Evolutionary conservation across 2,113 vertebrate genomes (phyloP).

Genomic region (Calonectris borealis): DNA sequence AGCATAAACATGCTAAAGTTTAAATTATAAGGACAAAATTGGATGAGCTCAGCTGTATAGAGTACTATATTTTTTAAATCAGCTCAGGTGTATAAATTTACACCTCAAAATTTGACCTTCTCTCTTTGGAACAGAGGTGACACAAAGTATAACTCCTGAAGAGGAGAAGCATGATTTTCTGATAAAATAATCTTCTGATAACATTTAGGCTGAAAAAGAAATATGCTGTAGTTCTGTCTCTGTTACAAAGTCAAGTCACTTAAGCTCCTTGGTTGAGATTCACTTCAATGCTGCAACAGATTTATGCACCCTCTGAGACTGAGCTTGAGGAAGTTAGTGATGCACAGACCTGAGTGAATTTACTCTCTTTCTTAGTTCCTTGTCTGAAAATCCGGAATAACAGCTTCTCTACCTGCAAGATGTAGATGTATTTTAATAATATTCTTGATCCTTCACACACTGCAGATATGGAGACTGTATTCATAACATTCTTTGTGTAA

Average conservation of each 20-base stretch:
- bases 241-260: not conserved
- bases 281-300: not conserved
- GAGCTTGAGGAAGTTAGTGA: not conserved
- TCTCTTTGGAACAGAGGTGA: not conserved
- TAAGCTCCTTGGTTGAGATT: conserved; percentile 1
- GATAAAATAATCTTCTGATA: conserved; percentile 12
- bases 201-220: not conserved
- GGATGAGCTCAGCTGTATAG: not conserved
- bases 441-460: not conserved
- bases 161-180: not conserved
- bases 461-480: not conserved
- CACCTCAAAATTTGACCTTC: not conserved
- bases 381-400: not conserved
- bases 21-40: not conserved
- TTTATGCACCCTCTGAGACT: not conserved
- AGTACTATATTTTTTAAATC: not conserved
- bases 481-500: not conserved
- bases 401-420: not conserved
- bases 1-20: not conserved
- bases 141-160: not conserved
- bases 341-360: not conserved
- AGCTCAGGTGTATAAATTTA: not conserved
- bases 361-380: not conserved
- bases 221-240: not conserved
- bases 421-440: not conserved